Conservation (phyloP, 1,140 invertebrate genomes). For the Drosophila sechellia region DNA sequence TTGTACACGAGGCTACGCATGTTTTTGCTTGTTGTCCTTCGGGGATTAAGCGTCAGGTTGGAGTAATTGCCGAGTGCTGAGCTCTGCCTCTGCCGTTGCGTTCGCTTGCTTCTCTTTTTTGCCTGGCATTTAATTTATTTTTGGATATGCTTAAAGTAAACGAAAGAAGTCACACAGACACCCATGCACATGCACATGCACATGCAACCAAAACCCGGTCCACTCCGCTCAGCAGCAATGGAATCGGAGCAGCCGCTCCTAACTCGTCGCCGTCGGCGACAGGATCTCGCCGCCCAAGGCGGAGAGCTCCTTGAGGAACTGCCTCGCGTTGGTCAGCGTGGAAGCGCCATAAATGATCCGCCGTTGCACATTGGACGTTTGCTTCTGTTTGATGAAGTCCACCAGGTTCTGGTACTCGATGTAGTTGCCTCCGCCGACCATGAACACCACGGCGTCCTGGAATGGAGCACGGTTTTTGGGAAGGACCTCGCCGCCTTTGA, state of each 20-base stretch:
- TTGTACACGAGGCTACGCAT: constrained; percentile 73
- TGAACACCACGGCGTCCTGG: constrained; percentile 97
- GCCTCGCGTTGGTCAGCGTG: constrained; percentile 95
- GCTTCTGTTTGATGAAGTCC: constrained; percentile 96
- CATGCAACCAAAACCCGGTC: constrained; percentile 20
- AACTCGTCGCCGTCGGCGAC: constrained; percentile 71
- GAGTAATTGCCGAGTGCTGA: constrained; percentile 69
- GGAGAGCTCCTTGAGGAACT: constrained; percentile 96
- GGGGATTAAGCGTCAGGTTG: constrained; percentile 78
- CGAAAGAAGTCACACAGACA: constrained; percentile 63
- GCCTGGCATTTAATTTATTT: constrained; percentile 80
- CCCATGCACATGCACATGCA: constrained; percentile 20
- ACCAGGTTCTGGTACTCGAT: constrained; percentile 99
- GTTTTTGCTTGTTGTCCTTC: constrained; percentile 82
- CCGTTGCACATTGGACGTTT: constrained; percentile 89
- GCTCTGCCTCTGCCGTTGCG: constrained; percentile 29
- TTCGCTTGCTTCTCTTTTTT: constrained; percentile 32
- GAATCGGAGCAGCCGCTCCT: constrained; percentile 63
- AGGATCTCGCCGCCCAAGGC: constrained; percentile 90
- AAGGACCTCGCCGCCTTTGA: constrained; percentile 89
- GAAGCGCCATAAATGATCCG: constrained; percentile 97
- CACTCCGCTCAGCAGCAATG: constrained; percentile 62
- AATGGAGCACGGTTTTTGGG: constrained; percentile 89
- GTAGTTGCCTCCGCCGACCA: constrained; percentile 99
- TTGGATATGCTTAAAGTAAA: constrained; percentile 77